These are phyloP conservation scores for Furcula furcula DNA, from an alignment of 2,888 invertebrate species.

Conservation along the genomic window DNA sequence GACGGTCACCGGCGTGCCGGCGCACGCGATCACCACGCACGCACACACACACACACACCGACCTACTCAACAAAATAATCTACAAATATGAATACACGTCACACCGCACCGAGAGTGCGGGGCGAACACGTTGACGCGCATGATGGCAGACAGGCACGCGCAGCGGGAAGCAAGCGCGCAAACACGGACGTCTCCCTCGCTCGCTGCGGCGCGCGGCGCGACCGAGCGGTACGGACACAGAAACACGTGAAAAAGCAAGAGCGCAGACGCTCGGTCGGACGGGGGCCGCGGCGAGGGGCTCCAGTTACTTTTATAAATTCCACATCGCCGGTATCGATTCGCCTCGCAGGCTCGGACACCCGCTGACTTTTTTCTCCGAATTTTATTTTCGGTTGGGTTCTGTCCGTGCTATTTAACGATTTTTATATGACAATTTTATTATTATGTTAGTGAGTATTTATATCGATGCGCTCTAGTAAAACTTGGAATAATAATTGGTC, in stretches of 20 bases:
- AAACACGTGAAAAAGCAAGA: constrained; percentile 67
- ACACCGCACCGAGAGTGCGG: constrained; percentile 44
- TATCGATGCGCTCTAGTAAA: too few relatives aligned
- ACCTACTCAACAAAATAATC: not conserved
- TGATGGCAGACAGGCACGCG: constrained; percentile 70
- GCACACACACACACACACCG: constrained; percentile 4
- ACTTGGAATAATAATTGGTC: too few relatives aligned
- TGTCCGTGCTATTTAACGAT: not conserved
- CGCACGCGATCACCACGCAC: constrained; percentile 12
- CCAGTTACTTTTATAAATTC: constrained; percentile 47
- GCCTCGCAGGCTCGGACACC: constrained; percentile 13
- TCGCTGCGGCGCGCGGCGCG: constrained; percentile 7
- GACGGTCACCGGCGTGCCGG: too few relatives aligned
- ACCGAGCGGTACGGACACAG: constrained; percentile 35
- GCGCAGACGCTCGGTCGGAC: constrained; percentile 59
- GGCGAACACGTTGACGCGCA: constrained; percentile 63
- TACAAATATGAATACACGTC: constrained; percentile 35
- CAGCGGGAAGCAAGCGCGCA: constrained; percentile 60
- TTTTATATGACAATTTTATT: too few relatives aligned
- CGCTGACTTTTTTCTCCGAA: constrained; percentile 8
- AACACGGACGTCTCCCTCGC: constrained; percentile 47
- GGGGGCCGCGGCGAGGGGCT: constrained; percentile 17
- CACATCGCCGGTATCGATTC: constrained; percentile 53
- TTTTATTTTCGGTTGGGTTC: constrained; percentile 14
- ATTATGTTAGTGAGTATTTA: too few relatives aligned